A percentile compares a stretch with the other conserved stretches of the same genome.
These are phyloP conservation scores for Julus scandinavius DNA, from an alignment of 2,888 invertebrate genomes.

Conservation along the genomic window DNA sequence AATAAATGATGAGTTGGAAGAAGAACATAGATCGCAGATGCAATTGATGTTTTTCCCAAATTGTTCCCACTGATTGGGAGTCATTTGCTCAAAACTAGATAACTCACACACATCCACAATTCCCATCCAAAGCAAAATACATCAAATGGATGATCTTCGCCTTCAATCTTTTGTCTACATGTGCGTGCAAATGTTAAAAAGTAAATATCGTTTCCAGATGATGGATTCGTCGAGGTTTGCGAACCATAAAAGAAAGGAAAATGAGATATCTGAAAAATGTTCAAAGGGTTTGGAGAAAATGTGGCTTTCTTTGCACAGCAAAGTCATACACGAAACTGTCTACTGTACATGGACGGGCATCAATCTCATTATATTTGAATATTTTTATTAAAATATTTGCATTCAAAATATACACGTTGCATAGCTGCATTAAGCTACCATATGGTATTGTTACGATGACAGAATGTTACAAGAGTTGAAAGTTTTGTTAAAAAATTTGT, in stretches of 20 bases:
- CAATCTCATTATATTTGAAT: no score
- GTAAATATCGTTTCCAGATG: neutral
- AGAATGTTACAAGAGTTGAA: no score
- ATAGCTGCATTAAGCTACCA: no score
- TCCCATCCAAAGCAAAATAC: neutral
- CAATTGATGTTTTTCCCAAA: constrained; percentile 35
- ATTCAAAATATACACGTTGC: no score
- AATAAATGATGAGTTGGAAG: constrained; percentile 45
- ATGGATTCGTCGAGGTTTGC: neutral
- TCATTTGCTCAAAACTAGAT: constrained; percentile 11
- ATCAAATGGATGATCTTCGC: neutral
- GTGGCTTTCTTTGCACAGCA: no score
- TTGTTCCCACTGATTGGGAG: constrained; percentile 18
- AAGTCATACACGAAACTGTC: no score
- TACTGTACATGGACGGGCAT: no score
- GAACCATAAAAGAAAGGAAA: neutral
- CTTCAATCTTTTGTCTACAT: neutral
- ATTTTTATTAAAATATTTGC: no score
- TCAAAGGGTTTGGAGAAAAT: no score
- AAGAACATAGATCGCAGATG: constrained; percentile 40
- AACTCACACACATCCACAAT: neutral
- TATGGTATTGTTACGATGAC: no score
- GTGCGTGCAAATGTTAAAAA: constrained; percentile 11
- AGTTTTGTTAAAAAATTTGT: no score
- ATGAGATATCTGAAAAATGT: neutral